Conservation (phyloP, 1,140 invertebrate genomes). For the Littorina saxatilis region DNA sequence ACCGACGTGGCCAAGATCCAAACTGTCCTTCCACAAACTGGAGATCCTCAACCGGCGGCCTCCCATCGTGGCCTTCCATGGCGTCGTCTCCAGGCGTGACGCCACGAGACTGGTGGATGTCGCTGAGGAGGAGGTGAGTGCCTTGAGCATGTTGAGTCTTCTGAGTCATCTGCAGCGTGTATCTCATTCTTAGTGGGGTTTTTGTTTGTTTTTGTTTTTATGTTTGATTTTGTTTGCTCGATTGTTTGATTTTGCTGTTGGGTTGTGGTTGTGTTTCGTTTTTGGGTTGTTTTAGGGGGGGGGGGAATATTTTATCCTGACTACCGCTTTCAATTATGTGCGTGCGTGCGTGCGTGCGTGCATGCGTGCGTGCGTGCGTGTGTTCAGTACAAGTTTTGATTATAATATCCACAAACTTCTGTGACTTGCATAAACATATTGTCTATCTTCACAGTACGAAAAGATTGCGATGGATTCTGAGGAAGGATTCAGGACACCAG, state of each 20-base stretch:
- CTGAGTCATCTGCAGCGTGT: not conserved
- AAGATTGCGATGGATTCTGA: conserved; percentile 9
- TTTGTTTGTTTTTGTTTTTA: too few species aligned
- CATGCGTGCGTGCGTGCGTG: not conserved
- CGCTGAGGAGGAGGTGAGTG: conserved; percentile 1
- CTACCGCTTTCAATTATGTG: not conserved
- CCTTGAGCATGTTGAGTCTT: not conserved
- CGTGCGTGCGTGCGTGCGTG: conserved; percentile 5
- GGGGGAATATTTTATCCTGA: too few species aligned
- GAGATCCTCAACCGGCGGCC: conserved; percentile 11
- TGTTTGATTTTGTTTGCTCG: not conserved
- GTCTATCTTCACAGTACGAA: conserved; percentile 19
- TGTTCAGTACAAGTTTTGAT: too few species aligned
- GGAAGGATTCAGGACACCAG: conserved; percentile 25
- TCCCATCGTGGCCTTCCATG: conserved; percentile 26
- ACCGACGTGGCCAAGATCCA: not conserved
- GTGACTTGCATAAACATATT: too few species aligned
- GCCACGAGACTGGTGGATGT: not conserved
- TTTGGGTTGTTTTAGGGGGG: too few species aligned
- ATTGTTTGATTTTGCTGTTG: too few species aligned
- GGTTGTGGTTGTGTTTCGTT: too few species aligned
- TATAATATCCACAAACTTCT: too few species aligned
- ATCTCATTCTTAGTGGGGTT: too few species aligned
- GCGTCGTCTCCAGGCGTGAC: not conserved
- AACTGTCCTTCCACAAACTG: conserved; percentile 17